A percentile compares a stretch with the other conserved stretches of the same genome.
These are phyloP conservation scores for Drosophila punjabiensis DNA, from an alignment of 1,140 invertebrate species.

Conservation along the genomic window DNA sequence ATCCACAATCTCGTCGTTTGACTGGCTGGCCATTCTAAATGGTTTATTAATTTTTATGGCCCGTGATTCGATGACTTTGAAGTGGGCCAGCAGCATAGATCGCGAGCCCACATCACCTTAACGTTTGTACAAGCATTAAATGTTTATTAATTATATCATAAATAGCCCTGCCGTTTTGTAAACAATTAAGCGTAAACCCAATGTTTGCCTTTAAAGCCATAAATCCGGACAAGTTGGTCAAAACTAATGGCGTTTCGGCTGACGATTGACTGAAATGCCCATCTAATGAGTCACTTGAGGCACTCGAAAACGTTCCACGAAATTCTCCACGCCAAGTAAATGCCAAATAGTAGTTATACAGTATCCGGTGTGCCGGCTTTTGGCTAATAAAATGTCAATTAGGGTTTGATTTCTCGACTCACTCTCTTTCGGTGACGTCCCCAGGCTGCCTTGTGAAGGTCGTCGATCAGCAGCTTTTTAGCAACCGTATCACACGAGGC, in stretches of 20 bases:
- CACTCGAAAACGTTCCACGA: slow-evolving; percentile 32
- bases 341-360: slow-evolving; percentile 51
- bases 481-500: slow-evolving; percentile 38
- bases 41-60: slow-evolving; percentile 46
- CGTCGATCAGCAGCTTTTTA: slow-evolving; percentile 60
- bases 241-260: slow-evolving; percentile 36
- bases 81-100: slow-evolving; percentile 53
- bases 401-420: slow-evolving; percentile 55
- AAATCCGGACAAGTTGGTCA: slow-evolving; percentile 18
- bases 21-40: slow-evolving; percentile 59
- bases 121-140: slow-evolving; percentile 30
- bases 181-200: slow-evolving; percentile 37
- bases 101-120: slow-evolving; percentile 27
- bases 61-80: slow-evolving; percentile 51
- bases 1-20: slow-evolving; percentile 61
- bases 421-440: slow-evolving; percentile 63
- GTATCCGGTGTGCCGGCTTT: slow-evolving; percentile 14
- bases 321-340: slow-evolving; percentile 59
- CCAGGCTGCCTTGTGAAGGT: slow-evolving; percentile 58
- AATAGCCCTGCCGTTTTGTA: slow-evolving; percentile 40
- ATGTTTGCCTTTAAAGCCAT: slow-evolving; percentile 32
- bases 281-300: slow-evolving; percentile 50
- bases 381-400: slow-evolving; percentile 57
- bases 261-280: slow-evolving; percentile 46
- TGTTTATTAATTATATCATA: slow-evolving; percentile 56